phyloP scores from a whole-genome alignment of 2,113 vertebrate species.

The Passer domesticus region DNA sequence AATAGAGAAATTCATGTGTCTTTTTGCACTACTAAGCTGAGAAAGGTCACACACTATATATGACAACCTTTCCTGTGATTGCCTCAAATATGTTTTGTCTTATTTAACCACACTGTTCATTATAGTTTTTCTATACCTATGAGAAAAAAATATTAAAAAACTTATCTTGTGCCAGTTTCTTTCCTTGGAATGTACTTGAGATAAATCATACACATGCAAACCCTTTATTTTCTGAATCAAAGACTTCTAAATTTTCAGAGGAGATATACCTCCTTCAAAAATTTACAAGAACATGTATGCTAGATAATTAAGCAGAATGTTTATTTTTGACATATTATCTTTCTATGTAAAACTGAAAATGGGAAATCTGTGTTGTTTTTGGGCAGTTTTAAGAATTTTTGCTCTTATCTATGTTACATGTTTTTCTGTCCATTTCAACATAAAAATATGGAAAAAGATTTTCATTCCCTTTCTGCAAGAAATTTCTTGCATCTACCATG shows the following conservation, averaged over 20 bases:
- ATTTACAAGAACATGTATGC: background rate
- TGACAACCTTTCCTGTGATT: background rate
- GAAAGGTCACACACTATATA: background rate
- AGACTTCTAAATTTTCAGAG: background rate
- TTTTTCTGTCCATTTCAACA: background rate
- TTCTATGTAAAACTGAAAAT: background rate
- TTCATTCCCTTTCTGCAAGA: background rate
- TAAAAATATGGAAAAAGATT: background rate
- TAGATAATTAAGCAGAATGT: background rate
- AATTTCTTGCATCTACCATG: background rate
- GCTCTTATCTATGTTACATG: background rate
- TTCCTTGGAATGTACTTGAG: background rate
- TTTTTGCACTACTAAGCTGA: background rate
- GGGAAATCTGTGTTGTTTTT: background rate
- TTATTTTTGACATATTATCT: background rate
- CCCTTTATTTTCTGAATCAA: background rate
- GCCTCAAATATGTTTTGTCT: background rate
- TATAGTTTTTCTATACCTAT: background rate
- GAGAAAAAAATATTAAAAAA: background rate
- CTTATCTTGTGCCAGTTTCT: background rate
- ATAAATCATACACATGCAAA: background rate
- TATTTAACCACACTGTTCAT: background rate
- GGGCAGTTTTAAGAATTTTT: background rate
- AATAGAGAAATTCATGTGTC: background rate
- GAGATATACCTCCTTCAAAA: background rate